Evolutionary conservation across 2,113 vertebrate genomes (phyloP).

Genomic region (Cettia cetti): DNA sequence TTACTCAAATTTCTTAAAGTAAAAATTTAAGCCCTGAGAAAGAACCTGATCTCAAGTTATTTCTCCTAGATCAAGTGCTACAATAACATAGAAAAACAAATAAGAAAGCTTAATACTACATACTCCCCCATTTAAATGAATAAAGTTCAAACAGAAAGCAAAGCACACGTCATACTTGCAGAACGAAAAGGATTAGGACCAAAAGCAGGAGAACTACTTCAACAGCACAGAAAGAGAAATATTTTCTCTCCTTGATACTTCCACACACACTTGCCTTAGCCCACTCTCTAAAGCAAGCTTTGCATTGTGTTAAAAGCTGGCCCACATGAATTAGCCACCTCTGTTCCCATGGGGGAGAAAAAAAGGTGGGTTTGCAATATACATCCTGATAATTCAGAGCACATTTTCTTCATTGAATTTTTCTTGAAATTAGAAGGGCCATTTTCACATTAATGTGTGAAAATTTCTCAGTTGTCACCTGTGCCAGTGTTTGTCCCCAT

Average conservation of each 20-base stretch:
- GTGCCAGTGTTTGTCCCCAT: background rate
- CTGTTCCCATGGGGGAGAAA: accelerated
- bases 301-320: background rate
- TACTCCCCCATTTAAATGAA: background rate
- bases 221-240: background rate
- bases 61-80: background rate
- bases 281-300: background rate
- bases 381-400: background rate
- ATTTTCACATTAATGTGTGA: background rate
- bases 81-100: background rate
- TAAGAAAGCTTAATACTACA: background rate
- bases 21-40: background rate
- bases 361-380: background rate
- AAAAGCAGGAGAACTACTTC: background rate
- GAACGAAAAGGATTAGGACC: background rate
- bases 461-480: background rate
- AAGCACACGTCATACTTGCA: accelerated
- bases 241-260: background rate
- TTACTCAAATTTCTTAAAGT: background rate
- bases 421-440: background rate
- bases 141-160: background rate
- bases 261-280: background rate
- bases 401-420: background rate
- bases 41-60: background rate
- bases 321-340: background rate